Evolutionary conservation across 2,888 invertebrate species (phyloP).

Genomic region (Trissoscelio sp.): DNA sequence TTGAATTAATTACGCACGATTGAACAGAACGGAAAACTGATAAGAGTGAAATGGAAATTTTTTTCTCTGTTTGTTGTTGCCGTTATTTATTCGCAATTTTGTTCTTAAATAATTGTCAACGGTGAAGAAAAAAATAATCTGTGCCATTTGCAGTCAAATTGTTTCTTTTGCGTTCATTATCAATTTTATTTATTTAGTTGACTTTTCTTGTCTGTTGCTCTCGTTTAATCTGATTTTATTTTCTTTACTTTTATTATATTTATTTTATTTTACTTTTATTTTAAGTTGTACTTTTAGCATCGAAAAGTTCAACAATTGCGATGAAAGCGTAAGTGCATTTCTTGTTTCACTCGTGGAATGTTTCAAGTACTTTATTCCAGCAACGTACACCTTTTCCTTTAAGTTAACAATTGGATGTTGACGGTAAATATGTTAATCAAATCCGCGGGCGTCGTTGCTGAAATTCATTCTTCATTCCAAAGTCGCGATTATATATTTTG

Average conservation of each 20-base stretch:
- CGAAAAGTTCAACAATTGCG: conserved; percentile 44
- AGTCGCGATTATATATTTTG: conserved; percentile 36
- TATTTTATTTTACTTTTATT: conserved; percentile 7
- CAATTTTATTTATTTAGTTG: not conserved
- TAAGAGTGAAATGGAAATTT: conserved; percentile 42
- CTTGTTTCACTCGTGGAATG: conserved; percentile 53
- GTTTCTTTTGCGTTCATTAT: not conserved
- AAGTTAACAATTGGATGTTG: conserved; percentile 31
- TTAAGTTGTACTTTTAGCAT: conserved; percentile 48
- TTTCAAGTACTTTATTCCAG: conserved; percentile 53
- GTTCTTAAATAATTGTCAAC: conserved; percentile 22
- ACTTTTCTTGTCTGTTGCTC: not conserved
- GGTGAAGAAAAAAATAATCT: conserved; percentile 5
- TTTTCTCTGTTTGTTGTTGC: conserved; percentile 3
- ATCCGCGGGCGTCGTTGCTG: conserved; percentile 20
- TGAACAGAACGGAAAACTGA: conserved; percentile 64
- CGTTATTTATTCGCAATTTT: not conserved
- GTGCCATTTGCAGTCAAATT: conserved; percentile 48
- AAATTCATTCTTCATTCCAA: conserved; percentile 25
- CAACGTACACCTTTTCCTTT: conserved; percentile 29
- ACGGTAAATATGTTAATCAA: conserved; percentile 26
- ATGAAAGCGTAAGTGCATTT: conserved; percentile 56
- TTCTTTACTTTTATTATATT: conserved; percentile 1
- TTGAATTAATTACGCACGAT: conserved; percentile 43
- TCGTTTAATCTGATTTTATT: not conserved